Conservation (phyloP, 2,888 invertebrate species). For the Apodemia duryi region DNA sequence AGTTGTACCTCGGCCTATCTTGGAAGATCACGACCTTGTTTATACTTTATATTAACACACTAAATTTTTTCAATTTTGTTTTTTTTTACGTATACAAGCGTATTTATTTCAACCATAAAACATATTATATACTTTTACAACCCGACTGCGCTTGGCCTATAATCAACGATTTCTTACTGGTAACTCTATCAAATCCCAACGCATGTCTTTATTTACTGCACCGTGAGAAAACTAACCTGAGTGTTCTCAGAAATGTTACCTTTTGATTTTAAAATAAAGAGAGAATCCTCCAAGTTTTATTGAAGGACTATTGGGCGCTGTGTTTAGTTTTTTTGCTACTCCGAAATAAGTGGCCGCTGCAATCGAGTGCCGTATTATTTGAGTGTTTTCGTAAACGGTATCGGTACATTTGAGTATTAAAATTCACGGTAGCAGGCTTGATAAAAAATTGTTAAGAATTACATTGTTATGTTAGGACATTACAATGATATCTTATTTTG, state of each 20-base stretch:
- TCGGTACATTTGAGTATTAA: slow-evolving; percentile 34
- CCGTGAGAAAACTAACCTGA: slow-evolving; percentile 61
- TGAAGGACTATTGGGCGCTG: slow-evolving; percentile 58
- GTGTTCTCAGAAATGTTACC: slow-evolving; percentile 56
- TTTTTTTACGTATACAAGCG: slow-evolving; percentile 28
- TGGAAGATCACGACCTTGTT: too few species aligned
- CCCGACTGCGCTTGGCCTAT: slow-evolving; percentile 62
- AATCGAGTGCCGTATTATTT: slow-evolving; percentile 38
- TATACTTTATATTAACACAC: neutral
- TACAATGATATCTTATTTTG: slow-evolving; percentile 22
- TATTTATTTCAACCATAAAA: slow-evolving; percentile 61
- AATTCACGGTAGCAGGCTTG: slow-evolving; percentile 28
- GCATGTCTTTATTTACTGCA: slow-evolving; percentile 44
- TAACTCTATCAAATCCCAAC: slow-evolving; percentile 63
- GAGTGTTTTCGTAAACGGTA: slow-evolving; percentile 46
- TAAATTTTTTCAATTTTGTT: neutral
- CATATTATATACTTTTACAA: slow-evolving; percentile 63
- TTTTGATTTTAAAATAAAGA: slow-evolving; percentile 71
- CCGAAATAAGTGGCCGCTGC: slow-evolving; percentile 35
- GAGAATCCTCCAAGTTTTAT: slow-evolving; percentile 67
- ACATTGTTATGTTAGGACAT: slow-evolving; percentile 49
- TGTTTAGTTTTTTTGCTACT: slow-evolving; percentile 54
- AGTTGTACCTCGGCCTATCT: too few species aligned
- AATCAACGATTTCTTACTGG: slow-evolving; percentile 70
- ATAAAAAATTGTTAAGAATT: slow-evolving; percentile 34